Conservation (phyloP, 2,888 invertebrate genomes). For the Melinaea marsaeus region DNA sequence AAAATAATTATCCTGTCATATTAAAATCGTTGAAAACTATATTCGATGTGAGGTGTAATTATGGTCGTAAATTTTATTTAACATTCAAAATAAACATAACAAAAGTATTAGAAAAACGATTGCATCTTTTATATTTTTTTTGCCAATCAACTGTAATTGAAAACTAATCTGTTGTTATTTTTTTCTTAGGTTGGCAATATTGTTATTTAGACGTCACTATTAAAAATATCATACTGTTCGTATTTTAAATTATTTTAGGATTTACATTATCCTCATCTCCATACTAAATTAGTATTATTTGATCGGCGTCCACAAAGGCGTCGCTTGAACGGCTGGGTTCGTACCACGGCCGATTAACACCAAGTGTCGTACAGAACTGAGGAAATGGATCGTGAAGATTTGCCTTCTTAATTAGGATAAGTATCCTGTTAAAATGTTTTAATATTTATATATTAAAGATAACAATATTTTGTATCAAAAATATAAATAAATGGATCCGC, state of each 20-base stretch:
- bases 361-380: slow-evolving; percentile 44
- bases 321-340: slow-evolving; percentile 63
- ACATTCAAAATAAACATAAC: neutral
- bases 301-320: slow-evolving; percentile 36
- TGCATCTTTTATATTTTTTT: no score
- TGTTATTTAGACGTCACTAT: neutral
- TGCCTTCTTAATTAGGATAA: slow-evolving; percentile 71
- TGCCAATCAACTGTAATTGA: no score
- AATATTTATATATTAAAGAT: slow-evolving; percentile 8
- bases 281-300: slow-evolving; percentile 13
- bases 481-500: neutral
- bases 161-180: neutral
- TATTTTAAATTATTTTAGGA: neutral
- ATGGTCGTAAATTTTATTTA: slow-evolving; percentile 23
- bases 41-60: slow-evolving; percentile 25
- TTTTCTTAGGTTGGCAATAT: neutral
- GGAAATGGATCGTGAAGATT: slow-evolving; percentile 65
- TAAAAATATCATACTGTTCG: neutral
- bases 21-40: slow-evolving; percentile 11
- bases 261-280: slow-evolving; percentile 3
- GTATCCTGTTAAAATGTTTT: slow-evolving; percentile 46
- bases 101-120: no score
- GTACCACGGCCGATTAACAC: slow-evolving; percentile 55
- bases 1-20: no score
- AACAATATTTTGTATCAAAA: slow-evolving; percentile 10